Conservation (phyloP, 2,888 invertebrate species). For the Steinernema hermaphroditum region DNA sequence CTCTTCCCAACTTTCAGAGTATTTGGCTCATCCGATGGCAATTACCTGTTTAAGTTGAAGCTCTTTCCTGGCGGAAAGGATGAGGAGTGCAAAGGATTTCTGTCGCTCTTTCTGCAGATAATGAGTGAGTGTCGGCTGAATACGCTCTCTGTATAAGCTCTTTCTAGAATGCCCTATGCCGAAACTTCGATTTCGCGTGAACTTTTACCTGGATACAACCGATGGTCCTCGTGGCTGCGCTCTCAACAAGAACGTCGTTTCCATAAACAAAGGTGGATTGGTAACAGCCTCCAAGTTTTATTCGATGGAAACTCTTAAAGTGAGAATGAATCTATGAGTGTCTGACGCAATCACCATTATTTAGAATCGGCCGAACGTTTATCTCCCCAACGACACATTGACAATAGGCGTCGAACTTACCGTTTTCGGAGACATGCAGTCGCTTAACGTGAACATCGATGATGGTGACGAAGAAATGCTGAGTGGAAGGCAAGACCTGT, state of each 20-base stretch:
- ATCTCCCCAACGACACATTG: constrained; percentile 4
- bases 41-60: constrained; percentile 50
- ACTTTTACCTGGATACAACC: constrained; percentile 51
- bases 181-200: constrained; percentile 52
- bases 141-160: neutral
- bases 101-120: constrained; percentile 54
- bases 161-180: constrained; percentile 46
- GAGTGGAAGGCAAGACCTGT: neutral
- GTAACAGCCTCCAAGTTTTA: constrained; percentile 59
- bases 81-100: constrained; percentile 51
- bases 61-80: constrained; percentile 57
- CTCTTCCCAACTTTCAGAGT: constrained; percentile 32
- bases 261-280: constrained; percentile 55
- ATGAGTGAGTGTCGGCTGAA: constrained; percentile 37
- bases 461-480: neutral
- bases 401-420: constrained; percentile 6
- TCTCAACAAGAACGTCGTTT: constrained; percentile 54
- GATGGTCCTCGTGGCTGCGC: constrained; percentile 55
- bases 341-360: neutral
- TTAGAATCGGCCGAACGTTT: neutral
- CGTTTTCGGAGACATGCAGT: constrained; percentile 22
- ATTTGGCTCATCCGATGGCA: constrained; percentile 45
- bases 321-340: neutral
- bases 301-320: constrained; percentile 40
- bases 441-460: neutral